Evolutionary conservation across 2,797 vertebrate species (phyloP).

Genomic region (Macropodus opercularis): DNA sequence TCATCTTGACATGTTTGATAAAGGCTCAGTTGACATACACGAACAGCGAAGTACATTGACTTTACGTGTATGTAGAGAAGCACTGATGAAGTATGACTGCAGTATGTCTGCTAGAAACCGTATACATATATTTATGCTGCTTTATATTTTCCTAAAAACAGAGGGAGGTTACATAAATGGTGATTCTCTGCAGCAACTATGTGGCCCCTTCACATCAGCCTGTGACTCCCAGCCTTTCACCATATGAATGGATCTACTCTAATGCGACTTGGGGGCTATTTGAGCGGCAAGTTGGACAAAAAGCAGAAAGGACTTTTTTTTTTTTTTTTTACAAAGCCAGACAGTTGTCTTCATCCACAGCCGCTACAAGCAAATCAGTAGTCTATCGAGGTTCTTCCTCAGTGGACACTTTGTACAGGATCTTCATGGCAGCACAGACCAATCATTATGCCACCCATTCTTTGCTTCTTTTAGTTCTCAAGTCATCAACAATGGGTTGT

Average conservation of each 20-base stretch:
- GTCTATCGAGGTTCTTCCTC: constrained; percentile 93
- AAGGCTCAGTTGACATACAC: constrained; percentile 51
- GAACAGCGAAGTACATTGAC: constrained; percentile 45
- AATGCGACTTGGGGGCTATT: constrained; percentile 73
- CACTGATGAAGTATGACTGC: constrained; percentile 43
- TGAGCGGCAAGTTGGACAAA: constrained; percentile 71
- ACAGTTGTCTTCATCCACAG: constrained; percentile 92
- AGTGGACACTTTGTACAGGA: constrained; percentile 89
- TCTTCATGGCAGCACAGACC: constrained; percentile 91
- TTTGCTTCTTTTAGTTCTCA: constrained; percentile 92
- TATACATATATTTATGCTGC: not conserved
- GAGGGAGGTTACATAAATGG: constrained; percentile 63
- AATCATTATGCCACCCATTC: constrained; percentile 95
- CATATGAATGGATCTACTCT: constrained; percentile 70
- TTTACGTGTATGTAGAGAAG: constrained; percentile 39
- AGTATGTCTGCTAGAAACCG: constrained; percentile 15
- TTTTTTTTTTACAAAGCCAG: constrained; percentile 72
- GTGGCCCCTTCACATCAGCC: constrained; percentile 69
- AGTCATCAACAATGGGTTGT: constrained; percentile 98
- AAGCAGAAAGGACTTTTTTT: constrained; percentile 69
- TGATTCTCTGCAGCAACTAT: constrained; percentile 53
- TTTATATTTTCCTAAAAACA: constrained; percentile 32
- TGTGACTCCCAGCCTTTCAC: constrained; percentile 75
- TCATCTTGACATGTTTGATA: constrained; percentile 59
- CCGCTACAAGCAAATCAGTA: constrained; percentile 89